Evolutionary conservation across 2,113 vertebrate species (phyloP), one percentile per base, ranked within the genome.

Genomic region (Pardalotus punctatus): DNA sequence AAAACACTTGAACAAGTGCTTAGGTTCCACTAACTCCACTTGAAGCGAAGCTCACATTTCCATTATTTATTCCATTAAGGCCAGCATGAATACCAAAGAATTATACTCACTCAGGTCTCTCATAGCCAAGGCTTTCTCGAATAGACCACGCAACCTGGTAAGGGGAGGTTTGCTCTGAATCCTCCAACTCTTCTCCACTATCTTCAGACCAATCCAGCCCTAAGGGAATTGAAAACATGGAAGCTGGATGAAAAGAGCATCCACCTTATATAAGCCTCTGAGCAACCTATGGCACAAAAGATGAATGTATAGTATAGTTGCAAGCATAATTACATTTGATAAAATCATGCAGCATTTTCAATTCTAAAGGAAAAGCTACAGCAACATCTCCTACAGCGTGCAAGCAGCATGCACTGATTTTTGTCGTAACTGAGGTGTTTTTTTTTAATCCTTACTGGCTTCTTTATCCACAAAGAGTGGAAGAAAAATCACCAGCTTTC

Each of bases 151-250:
- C 98, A 92, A 97, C 98, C 96, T 98, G 98, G 96, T 98, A 98
- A 50, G 98, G 98, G 36, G 98, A 98, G 69, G 98, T 97, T 93
- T 98, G 98, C 83, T 99, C 99, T 18, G 98, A 97, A 94, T 99
- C 98, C 74, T 99, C 99, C 78, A 98, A 97, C 45, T 99, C 99
- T 88, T 99, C 99, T 90, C 98, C 98, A 81, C 99, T 99, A 96
- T 99, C 99, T 97, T 99, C 99, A 86, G 99, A 99, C 99, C 99
- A 99, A 97, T 99, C 99, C 98, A 99, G 96, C 72, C 99, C 99
- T 99, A 96, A 38, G 11, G 53, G 42, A 93, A 67, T 51, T 66
- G 78, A 83, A 95, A 97, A 94, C 21, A 50, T 15, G 10, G 67
- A 90, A 86, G 12, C 5, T 74, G 57, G 28, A 76, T 93, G 67